Conservation (phyloP, 2,888 invertebrate species). For the Drosophila trichaetosa region DNA sequence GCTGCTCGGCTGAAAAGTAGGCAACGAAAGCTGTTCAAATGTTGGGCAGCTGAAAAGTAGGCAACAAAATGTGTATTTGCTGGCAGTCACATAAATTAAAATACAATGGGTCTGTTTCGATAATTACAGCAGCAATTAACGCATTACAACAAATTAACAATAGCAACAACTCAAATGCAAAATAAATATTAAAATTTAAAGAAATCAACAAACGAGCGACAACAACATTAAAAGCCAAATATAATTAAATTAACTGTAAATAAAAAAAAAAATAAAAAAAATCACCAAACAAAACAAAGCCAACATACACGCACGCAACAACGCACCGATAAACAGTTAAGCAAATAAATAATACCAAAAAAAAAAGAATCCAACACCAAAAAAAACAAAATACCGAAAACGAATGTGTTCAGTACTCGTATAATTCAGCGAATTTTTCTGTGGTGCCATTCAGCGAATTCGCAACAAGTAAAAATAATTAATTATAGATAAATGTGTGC, state of each 20-base stretch:
- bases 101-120: not conserved
- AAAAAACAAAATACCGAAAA: constrained; percentile 23
- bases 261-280: constrained; percentile 15
- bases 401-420: constrained; percentile 57
- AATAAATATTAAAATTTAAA: constrained; percentile 26
- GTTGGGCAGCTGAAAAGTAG: constrained; percentile 17
- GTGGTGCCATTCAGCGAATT: constrained; percentile 34
- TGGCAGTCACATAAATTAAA: constrained; percentile 16
- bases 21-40: constrained; percentile 20
- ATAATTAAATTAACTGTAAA: constrained; percentile 60
- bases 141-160: constrained; percentile 30
- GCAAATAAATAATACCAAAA: constrained; percentile 26
- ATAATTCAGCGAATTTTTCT: constrained; percentile 52
- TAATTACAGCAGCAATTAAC: constrained; percentile 33
- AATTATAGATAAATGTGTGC: constrained; percentile 73
- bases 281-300: constrained; percentile 4
- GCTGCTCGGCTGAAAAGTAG: constrained; percentile 29
- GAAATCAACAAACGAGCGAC: constrained; percentile 13
- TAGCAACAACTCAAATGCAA: constrained; percentile 25
- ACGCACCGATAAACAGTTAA: constrained; percentile 46
- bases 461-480: constrained; percentile 71
- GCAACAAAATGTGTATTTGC: constrained; percentile 12
- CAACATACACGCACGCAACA: constrained; percentile 23
- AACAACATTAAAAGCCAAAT: constrained; percentile 41
- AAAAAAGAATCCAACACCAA: constrained; percentile 5